Conservation (phyloP, 1,140 invertebrate genomes). For the Pseudomyrmex gracilis region DNA sequence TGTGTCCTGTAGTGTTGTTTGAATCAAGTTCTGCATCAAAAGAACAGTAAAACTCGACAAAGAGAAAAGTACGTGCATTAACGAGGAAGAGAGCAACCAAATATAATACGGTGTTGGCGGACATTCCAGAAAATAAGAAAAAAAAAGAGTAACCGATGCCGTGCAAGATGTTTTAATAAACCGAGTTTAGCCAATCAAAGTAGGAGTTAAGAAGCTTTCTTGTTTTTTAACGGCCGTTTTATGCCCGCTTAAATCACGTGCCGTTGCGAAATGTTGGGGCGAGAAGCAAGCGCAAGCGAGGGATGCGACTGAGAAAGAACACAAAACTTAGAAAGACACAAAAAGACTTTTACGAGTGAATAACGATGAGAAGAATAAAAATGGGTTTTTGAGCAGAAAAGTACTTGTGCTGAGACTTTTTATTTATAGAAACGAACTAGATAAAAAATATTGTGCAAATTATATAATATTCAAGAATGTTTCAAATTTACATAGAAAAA, state of each 20-base stretch:
- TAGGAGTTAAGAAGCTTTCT: constrained; percentile 84
- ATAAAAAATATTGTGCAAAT: not conserved
- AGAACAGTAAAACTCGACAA: constrained; percentile 40
- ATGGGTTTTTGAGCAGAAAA: not conserved
- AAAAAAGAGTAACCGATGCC: constrained; percentile 58
- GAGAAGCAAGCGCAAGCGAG: constrained; percentile 20
- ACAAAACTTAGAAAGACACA: constrained; percentile 57
- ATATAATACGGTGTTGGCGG: constrained; percentile 49
- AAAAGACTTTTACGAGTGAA: constrained; percentile 72
- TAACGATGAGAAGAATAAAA: constrained; percentile 57
- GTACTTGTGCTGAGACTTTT: not conserved
- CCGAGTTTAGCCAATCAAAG: constrained; percentile 84
- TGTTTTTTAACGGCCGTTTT: constrained; percentile 85
- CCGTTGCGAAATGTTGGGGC: constrained; percentile 68
- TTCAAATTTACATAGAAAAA: no score
- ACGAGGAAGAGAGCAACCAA: constrained; percentile 35
- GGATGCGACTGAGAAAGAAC: constrained; percentile 49
- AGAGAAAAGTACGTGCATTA: not conserved
- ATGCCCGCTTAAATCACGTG: constrained; percentile 85
- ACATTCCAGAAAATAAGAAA: constrained; percentile 60
- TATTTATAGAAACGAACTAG: not conserved
- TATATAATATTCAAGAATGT: no score
- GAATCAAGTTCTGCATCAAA: not conserved
- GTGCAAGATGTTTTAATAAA: constrained; percentile 84
- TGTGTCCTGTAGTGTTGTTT: constrained; percentile 17